A percentile compares a stretch with the other conserved stretches of the same genome.
Evolutionary conservation across 2,113 vertebrate species (phyloP).

Genomic region (Strix aluco): DNA sequence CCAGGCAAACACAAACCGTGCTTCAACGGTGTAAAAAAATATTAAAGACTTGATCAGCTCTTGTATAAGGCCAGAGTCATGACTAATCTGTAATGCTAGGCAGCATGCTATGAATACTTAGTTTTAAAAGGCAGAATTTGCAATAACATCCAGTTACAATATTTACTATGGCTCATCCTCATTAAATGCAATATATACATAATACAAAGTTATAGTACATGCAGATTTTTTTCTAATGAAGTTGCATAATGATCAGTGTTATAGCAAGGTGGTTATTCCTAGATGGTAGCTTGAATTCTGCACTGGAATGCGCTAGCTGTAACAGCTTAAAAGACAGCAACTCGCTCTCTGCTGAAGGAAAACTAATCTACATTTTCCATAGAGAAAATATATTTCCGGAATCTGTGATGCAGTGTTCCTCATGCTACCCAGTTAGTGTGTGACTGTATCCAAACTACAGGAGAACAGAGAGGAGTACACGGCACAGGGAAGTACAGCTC

Average conservation of each 20-base stretch:
- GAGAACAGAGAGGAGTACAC: neutral
- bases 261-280: neutral
- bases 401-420: neutral
- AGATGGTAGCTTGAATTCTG: neutral
- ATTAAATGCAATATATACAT: neutral
- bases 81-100: neutral
- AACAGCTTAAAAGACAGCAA: neutral
- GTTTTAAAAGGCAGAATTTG: neutral
- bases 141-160: neutral
- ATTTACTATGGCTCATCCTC: neutral
- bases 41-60: neutral
- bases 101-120: neutral
- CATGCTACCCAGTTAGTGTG: neutral
- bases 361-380: neutral
- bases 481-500: neutral
- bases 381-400: neutral
- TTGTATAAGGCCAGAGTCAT: neutral
- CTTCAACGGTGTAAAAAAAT: neutral
- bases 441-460: neutral
- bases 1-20: constrained; percentile 9
- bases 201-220: neutral
- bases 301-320: neutral
- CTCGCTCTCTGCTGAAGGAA: neutral
- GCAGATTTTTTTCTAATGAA: neutral
- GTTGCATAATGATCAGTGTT: neutral